Evolutionary conservation across 2,888 invertebrate genomes (phyloP).

Genomic region (Icerya purchasi): DNA sequence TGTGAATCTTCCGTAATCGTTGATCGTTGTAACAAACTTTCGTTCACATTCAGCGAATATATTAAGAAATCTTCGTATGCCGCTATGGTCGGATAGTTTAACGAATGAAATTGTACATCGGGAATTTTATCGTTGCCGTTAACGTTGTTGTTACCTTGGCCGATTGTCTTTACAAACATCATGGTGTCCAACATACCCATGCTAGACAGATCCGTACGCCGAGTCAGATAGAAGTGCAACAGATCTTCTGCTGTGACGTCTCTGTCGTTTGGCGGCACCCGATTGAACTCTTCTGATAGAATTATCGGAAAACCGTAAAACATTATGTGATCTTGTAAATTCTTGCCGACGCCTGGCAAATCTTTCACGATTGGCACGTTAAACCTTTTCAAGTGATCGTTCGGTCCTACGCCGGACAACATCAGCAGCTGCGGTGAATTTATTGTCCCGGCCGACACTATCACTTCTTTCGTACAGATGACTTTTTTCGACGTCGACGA

Average conservation of each 20-base stretch:
- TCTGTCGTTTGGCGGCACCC: conserved; percentile 13
- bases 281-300: not conserved
- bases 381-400: conserved; percentile 45
- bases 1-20: not conserved
- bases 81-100: not conserved
- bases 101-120: not conserved
- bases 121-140: not conserved
- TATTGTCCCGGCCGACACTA: conserved; percentile 23
- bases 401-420: conserved; percentile 33
- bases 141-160: too few species aligned
- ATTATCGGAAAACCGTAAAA: not conserved
- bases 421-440: not conserved
- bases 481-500: not conserved
- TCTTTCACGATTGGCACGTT: conserved; percentile 52
- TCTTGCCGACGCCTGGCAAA: conserved; percentile 45
- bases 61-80: not conserved
- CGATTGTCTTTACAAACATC: not conserved
- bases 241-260: not conserved
- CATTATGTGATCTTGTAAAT: conserved; percentile 23
- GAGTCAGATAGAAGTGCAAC: not conserved
- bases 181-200: not conserved
- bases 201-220: not conserved
- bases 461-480: not conserved
- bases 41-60: not conserved
- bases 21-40: not conserved